phyloP scores from a whole-genome alignment of 2,797 vertebrate genomes.

The Cyprinella venusta region DNA sequence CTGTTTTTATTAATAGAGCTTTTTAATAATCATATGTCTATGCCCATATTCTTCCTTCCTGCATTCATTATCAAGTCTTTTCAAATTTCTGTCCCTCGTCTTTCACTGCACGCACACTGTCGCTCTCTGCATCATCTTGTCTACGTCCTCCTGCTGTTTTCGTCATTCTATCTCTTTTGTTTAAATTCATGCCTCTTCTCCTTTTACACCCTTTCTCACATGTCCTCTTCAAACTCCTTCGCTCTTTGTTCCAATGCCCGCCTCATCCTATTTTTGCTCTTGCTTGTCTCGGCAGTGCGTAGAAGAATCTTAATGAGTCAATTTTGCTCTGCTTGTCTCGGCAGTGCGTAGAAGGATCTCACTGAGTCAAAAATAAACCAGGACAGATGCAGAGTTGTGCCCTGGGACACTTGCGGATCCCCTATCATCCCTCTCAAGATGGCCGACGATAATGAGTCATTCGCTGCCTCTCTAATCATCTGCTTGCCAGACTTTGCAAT shows the following conservation, averaged over 20 bases:
- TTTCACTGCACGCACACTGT: neutral
- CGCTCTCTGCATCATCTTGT: constrained; percentile 33
- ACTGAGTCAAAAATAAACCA: constrained; percentile 48
- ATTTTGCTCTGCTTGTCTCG: constrained; percentile 40
- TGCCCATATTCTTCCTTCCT: constrained; percentile 40
- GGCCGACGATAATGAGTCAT: constrained; percentile 70
- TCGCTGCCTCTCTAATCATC: constrained; percentile 51
- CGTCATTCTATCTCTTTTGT: constrained; percentile 34
- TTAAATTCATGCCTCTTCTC: constrained; percentile 23
- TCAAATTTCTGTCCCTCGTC: neutral
- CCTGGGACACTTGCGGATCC: constrained; percentile 66
- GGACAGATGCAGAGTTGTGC: constrained; percentile 57
- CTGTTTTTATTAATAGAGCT: neutral
- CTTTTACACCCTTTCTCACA: constrained; percentile 33
- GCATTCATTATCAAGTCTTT: constrained; percentile 4
- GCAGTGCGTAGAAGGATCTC: constrained; percentile 47
- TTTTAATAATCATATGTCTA: neutral
- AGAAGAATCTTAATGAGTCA: constrained; percentile 41
- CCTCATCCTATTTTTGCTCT: constrained; percentile 49
- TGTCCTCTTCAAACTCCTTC: constrained; percentile 20
- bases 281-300: constrained; percentile 34
- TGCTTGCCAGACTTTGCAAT: constrained; percentile 46
- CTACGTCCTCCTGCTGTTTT: constrained; percentile 34
- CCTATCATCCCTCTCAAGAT: constrained; percentile 63
- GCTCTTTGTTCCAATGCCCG: constrained; percentile 39